These are phyloP conservation scores for mouse (Mus musculus) DNA, from an alignment of 2,113 vertebrate species.

Conservation along the genomic window DNA sequence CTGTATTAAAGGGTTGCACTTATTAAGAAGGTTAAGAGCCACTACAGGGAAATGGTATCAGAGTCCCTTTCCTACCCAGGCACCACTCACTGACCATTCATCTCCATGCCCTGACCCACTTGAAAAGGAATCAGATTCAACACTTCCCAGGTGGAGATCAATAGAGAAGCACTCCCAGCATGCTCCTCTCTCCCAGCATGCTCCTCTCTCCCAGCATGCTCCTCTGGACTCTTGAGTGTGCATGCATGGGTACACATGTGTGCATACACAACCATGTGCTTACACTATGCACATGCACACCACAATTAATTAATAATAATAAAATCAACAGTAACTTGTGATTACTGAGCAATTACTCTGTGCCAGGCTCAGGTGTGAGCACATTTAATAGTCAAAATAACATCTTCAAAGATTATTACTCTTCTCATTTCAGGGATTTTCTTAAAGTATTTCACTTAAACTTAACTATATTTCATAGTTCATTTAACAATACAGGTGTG, in stretches of 20 bases:
- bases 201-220: too few relatives aligned
- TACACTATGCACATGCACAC: neutral
- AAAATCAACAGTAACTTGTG: neutral
- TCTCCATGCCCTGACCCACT: neutral
- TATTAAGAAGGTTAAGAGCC: neutral
- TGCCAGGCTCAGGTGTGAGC: neutral
- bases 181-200: too few relatives aligned
- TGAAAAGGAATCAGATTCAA: neutral
- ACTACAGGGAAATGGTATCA: neutral
- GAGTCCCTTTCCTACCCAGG: neutral
- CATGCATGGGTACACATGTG: neutral
- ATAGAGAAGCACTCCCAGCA: neutral
- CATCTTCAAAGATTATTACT: neutral
- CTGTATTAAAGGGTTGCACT: neutral
- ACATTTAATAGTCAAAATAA: neutral
- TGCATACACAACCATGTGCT: too few relatives aligned
- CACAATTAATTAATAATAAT: neutral
- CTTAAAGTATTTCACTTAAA: neutral
- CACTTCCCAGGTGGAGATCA: neutral
- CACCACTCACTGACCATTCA: neutral
- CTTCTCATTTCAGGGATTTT: neutral
- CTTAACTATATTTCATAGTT: neutral
- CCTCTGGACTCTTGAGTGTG: neutral
- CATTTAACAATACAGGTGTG: neutral
- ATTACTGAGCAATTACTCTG: neutral